Evolutionary conservation across 2,888 invertebrate genomes (phyloP), one percentile per base, ranked within the genome.

Genomic region (Eupithecia exiguata): DNA sequence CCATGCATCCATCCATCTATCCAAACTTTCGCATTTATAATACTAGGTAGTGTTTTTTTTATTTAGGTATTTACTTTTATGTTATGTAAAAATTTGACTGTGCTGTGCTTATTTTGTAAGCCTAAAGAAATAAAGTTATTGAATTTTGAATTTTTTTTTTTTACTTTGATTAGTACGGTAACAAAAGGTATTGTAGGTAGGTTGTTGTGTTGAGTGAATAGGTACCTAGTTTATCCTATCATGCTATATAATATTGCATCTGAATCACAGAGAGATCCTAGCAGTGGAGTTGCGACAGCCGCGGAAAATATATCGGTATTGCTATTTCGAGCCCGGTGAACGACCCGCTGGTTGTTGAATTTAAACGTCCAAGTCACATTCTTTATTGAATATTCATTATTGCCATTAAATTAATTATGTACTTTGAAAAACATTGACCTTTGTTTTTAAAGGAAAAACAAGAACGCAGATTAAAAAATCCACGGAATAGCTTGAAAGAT

Each of bases 261-360:
- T 18, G 7, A 35, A 38, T 46, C 53, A 67, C 18, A 53, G 25
- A 68, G 53, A 40, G 68, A 70, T 70, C 61, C 46, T 68, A 69
- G 25, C 71, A 71, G 35, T 49, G 68, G 40, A 73, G 69, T 71
- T 62, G 69, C 49, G 76, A 73, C 76, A 74, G 70, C 74, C 69
- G 73, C 74, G 74, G 74, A 72, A 75, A 75, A 77, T 72, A 79
- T 78, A 76, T 77, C 76, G 75, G 77, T 71, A 78, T 76, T 72
- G 77, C 81, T 82, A 82, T 82, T 82, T 82, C 69, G 75, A 78
- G 80, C 69, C 72, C 72, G 80, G 79, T 82, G 77, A 82, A 81
- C 76, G 81, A 80, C 80, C 81, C 77, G 38, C 53, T 58, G 69
- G 63, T 58, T 58, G 25, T 69, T 67, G 69, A 69, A 73, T 71